Evolutionary conservation across 2,797 vertebrate species (phyloP).

Genomic region (Dicrostonyx torquatus): DNA sequence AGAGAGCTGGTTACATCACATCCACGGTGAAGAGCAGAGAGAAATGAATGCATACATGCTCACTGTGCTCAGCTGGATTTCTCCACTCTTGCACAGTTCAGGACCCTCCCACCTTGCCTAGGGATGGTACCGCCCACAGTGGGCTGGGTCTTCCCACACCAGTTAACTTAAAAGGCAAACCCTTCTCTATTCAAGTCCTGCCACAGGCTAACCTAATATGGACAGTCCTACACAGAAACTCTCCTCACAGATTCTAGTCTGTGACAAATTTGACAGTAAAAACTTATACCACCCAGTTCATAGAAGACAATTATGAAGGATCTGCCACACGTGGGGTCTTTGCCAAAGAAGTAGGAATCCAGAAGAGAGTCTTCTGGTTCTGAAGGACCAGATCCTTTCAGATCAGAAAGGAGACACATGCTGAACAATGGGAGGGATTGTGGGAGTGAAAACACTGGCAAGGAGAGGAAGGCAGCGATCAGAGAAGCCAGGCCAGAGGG

Average conservation of each 20-base stretch:
- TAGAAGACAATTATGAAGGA: not conserved
- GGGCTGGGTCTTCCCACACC: not conserved
- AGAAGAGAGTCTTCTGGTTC: not conserved
- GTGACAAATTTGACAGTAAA: not conserved
- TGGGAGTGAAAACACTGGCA: not conserved
- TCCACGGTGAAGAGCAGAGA: not conserved
- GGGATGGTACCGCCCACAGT: not conserved
- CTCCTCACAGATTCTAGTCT: not conserved
- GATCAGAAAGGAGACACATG: not conserved
- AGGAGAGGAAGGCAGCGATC: not conserved
- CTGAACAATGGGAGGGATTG: not conserved
- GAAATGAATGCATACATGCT: not conserved
- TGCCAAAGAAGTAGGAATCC: not conserved
- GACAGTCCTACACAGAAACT: not conserved
- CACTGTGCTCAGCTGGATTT: not conserved
- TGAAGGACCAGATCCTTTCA: not conserved
- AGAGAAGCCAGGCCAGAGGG: not conserved
- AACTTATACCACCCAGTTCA: not conserved
- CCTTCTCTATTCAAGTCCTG: not conserved
- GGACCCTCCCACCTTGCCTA: not conserved
- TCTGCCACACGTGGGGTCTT: too few species aligned
- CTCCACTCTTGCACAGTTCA: not conserved
- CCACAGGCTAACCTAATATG: not conserved
- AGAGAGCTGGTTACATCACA: not conserved
- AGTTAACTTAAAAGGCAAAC: not conserved